Evolutionary conservation across 2,113 vertebrate species (phyloP), one percentile per base, ranked within the genome.

Genomic region (Lampris megalopsis): DNA sequence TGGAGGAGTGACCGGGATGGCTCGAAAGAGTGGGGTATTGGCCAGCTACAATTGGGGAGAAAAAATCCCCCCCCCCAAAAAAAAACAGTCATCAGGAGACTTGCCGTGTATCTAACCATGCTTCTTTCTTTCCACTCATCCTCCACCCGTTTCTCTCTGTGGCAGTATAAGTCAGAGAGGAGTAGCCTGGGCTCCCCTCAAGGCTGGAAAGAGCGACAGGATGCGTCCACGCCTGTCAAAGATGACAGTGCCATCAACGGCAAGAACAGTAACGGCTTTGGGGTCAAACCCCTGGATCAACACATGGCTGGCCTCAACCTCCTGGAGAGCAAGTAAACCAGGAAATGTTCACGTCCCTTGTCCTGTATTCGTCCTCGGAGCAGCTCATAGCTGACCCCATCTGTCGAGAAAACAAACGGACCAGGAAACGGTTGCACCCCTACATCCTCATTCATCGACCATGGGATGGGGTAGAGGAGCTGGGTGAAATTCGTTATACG

Each of bases 241-340:
- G 94, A 94, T 68, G 94, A 93, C 0, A 54, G 70, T 5, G 69
- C 84, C 4, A 52, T 94, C 69, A 94, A 95, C 54, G 87, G 88
- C 82, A 97, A 94, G 90, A 93, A 81, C 77, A 92, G 86, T 87
- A 96, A 95, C 35, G 88, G 92, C 40, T 95, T 94, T 43, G 94
- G 94, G 43, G 86, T 95, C 63, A 95, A 94, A 76, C 94, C 94
- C 79, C 88, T 96, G 87, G 95, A 97, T 91, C 94, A 95, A 72
- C 95, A 95, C 82, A 91, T 96, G 87, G 86, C 94, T 80, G 93
- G 88, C 54, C 93, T 96, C 84, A 96, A 94, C 0, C 94, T 98
- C 91, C 92, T 95, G 83, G 96, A 97, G 84, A 96, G 94, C 92
- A 96, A 96, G 91, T 95, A 94, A 92, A 83, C 81, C 74, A 50